Percentiles rank a stretch among this genome's conserved stretches.
Conservation (phyloP, 1,140 invertebrate species). For the Helicoverpa zea region DNA sequence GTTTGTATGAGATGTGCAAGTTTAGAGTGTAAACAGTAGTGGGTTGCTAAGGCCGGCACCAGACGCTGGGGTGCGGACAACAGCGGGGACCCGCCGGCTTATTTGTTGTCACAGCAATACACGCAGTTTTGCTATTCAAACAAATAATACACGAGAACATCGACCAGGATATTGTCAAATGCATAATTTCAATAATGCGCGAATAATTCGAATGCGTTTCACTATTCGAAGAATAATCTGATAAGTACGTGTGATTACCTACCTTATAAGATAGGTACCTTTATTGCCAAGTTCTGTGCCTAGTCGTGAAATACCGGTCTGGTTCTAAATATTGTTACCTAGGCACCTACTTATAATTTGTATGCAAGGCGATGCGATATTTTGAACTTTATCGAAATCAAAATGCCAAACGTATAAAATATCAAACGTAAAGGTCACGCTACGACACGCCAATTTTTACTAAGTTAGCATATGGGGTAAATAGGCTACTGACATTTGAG, state of each 20-base stretch:
- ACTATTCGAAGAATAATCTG: too few relatives aligned
- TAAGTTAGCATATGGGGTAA: constrained; percentile 20
- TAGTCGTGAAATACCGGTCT: too few relatives aligned
- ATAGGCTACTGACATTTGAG: background rate
- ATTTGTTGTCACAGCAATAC: constrained; percentile 31
- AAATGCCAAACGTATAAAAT: background rate
- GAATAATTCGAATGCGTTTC: too few relatives aligned
- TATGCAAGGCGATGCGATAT: background rate
- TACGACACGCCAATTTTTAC: background rate
- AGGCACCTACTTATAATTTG: too few relatives aligned
- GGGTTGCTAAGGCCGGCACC: background rate
- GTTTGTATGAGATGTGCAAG: background rate
- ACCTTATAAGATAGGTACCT: too few relatives aligned
- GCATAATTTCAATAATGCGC: too few relatives aligned
- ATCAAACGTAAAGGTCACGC: background rate
- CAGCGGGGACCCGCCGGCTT: background rate
- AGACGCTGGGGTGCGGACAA: background rate
- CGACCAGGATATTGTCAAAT: too few relatives aligned
- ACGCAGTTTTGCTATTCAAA: constrained; percentile 20
- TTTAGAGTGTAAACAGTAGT: constrained; percentile 37
- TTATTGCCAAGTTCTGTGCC: too few relatives aligned
- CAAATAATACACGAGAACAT: background rate
- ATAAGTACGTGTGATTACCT: too few relatives aligned
- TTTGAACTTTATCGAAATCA: background rate
- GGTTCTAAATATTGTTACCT: too few relatives aligned